Evolutionary conservation across 1,140 invertebrate genomes (phyloP).

Genomic region (Steinernema khuongi): DNA sequence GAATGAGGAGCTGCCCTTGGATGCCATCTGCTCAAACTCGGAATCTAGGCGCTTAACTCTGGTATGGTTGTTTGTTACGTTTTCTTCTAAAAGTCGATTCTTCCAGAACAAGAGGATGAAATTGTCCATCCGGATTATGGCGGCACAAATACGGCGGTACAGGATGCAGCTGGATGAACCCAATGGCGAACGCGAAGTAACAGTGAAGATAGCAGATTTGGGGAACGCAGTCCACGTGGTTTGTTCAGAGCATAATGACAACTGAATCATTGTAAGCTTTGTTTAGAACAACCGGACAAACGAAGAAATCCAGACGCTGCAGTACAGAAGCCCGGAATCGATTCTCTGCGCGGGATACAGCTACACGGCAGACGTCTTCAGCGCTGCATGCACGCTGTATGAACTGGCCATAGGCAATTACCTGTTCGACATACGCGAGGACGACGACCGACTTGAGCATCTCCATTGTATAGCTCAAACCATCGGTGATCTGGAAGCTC

Average conservation of each 20-base stretch:
- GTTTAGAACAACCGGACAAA: slow-evolving; percentile 2
- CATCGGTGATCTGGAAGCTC: neutral
- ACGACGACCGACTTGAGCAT: neutral
- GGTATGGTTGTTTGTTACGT: no score
- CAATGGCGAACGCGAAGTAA: neutral
- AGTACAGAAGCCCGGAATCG: slow-evolving; percentile 20
- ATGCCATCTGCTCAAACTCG: neutral
- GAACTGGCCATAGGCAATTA: slow-evolving; percentile 23
- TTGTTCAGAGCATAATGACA: slow-evolving; percentile 16
- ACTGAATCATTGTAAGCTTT: slow-evolving; percentile 15
- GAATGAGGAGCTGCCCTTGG: neutral
- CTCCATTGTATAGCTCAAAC: neutral
- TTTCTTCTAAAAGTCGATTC: no score
- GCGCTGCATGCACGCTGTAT: slow-evolving; percentile 4
- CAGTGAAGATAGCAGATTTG: slow-evolving; percentile 26
- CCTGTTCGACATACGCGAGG: slow-evolving; percentile 20
- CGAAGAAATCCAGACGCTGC: slow-evolving; percentile 23
- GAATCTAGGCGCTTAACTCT: no score
- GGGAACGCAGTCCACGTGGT: slow-evolving; percentile 19
- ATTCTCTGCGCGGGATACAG: slow-evolving; percentile 7
- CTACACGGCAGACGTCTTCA: slow-evolving; percentile 22
- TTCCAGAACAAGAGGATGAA: no score
- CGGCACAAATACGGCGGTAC: no score
- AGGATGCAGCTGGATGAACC: no score
- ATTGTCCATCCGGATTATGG: no score